Base-by-base conservation (phyloP, 2,888 invertebrate species). In the Diarsia rubi region DNA sequence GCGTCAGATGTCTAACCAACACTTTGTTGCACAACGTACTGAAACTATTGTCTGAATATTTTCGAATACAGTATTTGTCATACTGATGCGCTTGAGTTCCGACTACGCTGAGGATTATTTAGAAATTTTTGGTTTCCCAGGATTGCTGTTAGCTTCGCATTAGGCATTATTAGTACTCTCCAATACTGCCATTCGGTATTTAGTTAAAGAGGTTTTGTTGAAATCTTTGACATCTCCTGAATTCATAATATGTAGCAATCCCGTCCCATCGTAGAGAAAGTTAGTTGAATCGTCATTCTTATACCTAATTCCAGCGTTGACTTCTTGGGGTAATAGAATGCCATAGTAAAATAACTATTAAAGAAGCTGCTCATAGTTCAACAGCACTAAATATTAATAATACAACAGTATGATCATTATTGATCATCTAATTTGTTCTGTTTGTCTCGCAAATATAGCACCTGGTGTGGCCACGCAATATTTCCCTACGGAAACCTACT, bases 1-100 rank as follows among this genome's bases (percentile, higher is more conserved):
- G 85, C 89, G 84, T 90, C 88, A 91, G 84, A 78, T 81, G 86
- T 82, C 84, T 81, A 86, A 86, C 81, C 69, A 81, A 85, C 75
- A 75, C 68, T 70, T 59, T 45, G 75, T 88, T 88, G 78, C 87
- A 83, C 78, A 88, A 88, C 68, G 67, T 45, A 69, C 77, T 80
- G 81, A 86, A 76, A 73, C 42, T 69, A 27, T 71, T 77, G 57
- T 70, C 59, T 31, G n/a, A 74, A 83, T 71, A 69, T 62, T 59
- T 70, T 62, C 45, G 69, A 69, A 57, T 57, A 47, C 47, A 42
- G 31, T 19, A 67, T 73, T 69, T 63, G 59, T 69, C 47, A 54
- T 54, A 37, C 9, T 59, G 54, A 68, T 78, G 63, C 66, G 62
- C 24, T 12, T 24, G 44, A 45, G 54, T 45, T 69, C 37, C 60